A percentile compares a stretch with the other conserved stretches of the same genome.
phyloP scores from a whole-genome alignment of 2,888 invertebrate species.

The Glaucopsyche alexis region DNA sequence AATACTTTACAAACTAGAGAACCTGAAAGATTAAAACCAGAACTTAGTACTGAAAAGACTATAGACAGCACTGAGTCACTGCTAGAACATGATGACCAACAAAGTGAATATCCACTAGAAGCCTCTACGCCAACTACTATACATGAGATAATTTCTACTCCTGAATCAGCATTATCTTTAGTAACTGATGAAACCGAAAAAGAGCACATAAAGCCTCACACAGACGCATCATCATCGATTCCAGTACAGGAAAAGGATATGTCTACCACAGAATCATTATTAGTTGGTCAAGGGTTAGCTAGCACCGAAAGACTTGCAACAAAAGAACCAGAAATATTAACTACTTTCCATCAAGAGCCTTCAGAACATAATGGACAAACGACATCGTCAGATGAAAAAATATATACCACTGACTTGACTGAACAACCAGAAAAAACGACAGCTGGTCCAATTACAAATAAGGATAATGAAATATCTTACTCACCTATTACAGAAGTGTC shows the following conservation, averaged over 20 bases:
- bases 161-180: constrained; percentile 1
- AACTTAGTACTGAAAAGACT: constrained; percentile 2
- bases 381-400: constrained; percentile 18
- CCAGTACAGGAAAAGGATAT: neutral
- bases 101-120: neutral
- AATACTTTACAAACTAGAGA: neutral
- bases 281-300: neutral
- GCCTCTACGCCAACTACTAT: neutral
- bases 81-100: neutral
- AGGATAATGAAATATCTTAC: constrained; percentile 12
- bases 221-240: neutral
- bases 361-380: constrained; percentile 2
- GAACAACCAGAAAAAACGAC: constrained; percentile 29
- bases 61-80: neutral
- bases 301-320: constrained; percentile 1
- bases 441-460: constrained; percentile 5
- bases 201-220: neutral
- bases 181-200: constrained; percentile 9
- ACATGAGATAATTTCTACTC: constrained; percentile 10
- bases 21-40: neutral
- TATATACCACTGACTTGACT: constrained; percentile 14
- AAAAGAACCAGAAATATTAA: neutral
- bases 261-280: neutral
- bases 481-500: neutral
- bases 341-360: neutral